Evolutionary conservation across 2,797 vertebrate species (phyloP).

Genomic region (Ptychobarbus kaznakovi): DNA sequence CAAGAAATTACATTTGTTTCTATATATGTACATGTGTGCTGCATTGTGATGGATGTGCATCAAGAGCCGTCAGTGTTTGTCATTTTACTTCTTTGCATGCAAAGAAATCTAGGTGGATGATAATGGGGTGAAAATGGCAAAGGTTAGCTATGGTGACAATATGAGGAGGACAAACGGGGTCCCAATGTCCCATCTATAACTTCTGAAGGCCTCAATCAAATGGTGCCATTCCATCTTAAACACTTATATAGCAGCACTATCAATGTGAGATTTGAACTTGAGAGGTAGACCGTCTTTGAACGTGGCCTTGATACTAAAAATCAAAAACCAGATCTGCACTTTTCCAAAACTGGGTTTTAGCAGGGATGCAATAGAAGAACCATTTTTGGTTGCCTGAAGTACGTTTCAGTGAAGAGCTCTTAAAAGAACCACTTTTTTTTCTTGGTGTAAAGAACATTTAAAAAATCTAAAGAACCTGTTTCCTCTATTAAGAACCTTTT

Average conservation of each 20-base stretch:
- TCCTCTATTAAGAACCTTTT: not conserved
- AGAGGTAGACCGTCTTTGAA: conserved; percentile 10
- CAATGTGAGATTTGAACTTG: conserved; percentile 45
- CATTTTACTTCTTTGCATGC: not conserved
- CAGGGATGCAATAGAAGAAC: not conserved
- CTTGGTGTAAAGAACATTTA: not conserved
- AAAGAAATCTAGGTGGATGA: not conserved
- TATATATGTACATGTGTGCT: not conserved
- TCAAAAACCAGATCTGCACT: not conserved
- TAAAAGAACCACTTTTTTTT: not conserved
- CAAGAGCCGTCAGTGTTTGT: not conserved
- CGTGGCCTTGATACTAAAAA: conserved; percentile 54
- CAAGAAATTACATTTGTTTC: conserved; percentile 73
- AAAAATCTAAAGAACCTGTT: not conserved
- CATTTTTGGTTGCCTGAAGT: not conserved
- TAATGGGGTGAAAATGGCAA: not conserved
- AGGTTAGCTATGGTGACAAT: not conserved
- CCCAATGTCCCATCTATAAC: not conserved
- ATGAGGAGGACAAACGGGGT: not conserved
- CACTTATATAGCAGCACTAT: conserved; percentile 19
- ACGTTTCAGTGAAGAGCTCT: not conserved
- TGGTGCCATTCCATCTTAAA: conserved; percentile 44
- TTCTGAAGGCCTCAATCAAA: conserved; percentile 9
- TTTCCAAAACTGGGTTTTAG: not conserved
- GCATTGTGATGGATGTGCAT: not conserved